Evolutionary conservation across 2,888 invertebrate species (phyloP), one percentile per base, ranked within the genome.

Genomic region (Geophilus truncorum): DNA sequence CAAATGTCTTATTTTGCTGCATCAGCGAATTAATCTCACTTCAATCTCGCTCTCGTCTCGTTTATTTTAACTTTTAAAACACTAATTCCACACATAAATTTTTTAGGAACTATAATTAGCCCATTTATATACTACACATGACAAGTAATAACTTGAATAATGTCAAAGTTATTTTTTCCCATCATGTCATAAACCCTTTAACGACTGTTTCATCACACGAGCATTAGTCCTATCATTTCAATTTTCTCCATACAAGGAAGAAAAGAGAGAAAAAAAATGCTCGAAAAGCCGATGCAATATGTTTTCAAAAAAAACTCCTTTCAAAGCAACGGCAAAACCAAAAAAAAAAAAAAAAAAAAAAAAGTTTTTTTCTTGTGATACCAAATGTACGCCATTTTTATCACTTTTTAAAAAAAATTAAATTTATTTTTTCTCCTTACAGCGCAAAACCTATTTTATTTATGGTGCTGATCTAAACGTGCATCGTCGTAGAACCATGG

Each of bases 391-490:
- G 9, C 15, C n/a, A 28, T 70, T 70, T 70, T 70, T 28, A 28
- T 70, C 70, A 70, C 70, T 70, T 15, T 25, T 45, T 15, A 70
- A 28, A 25, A 25, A 70, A 70, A 70, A 25, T 28, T 70, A 70
- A 25, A 25, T 70, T 28, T 70, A 25, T 70, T 25, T 28, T 70
- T 25, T 70, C 28, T 4, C 28, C 28, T 10, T 28, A 70, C 18
- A 70, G 28, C 28, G 23, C 70, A 28, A 70, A 28, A 70, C 23
- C 70, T 70, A 70, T 70, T 70, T 70, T 70, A 70, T 70, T 70
- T 70, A 70, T 70, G 70, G 23, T 70, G 70, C 70, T 70, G 70
- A 70, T 70, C 70, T 70, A 70, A 70, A 70, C 70, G 70, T 70
- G 70, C 70, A 70, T 28, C 70, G 70, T 70, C 70, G 12, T 70